Evolutionary conservation across 2,888 invertebrate species (phyloP).

Genomic region (Rhingia rostrata): DNA sequence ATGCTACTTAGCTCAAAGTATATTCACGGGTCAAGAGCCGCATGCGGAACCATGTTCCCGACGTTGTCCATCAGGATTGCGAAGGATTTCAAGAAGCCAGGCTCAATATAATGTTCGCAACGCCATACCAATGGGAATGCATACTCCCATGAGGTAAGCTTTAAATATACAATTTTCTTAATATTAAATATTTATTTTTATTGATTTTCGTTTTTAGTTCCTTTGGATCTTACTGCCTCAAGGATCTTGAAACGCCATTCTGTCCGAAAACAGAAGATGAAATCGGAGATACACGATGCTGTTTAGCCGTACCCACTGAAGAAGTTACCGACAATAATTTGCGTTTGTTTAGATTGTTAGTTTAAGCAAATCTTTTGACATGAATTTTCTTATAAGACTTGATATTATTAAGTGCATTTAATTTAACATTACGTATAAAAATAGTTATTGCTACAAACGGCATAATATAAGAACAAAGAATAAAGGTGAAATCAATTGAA

Average conservation of each 20-base stretch:
- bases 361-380: not conserved
- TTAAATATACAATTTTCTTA: not conserved
- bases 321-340: slow-evolving; percentile 62
- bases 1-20: slow-evolving; percentile 91
- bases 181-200: not conserved
- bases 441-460: too few species aligned
- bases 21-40: slow-evolving; percentile 85
- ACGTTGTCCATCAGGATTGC: slow-evolving; percentile 87
- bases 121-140: slow-evolving; percentile 88
- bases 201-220: slow-evolving; percentile 83
- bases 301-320: slow-evolving; percentile 78
- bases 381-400: slow-evolving; percentile 45
- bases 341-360: slow-evolving; percentile 54
- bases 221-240: slow-evolving; percentile 88
- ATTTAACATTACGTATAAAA: not conserved
- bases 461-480: too few species aligned
- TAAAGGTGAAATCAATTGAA: too few species aligned
- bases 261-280: slow-evolving; percentile 85
- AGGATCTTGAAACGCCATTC: slow-evolving; percentile 87
- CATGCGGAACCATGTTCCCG: slow-evolving; percentile 89
- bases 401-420: slow-evolving; percentile 28
- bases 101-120: slow-evolving; percentile 84
- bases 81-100: slow-evolving; percentile 78
- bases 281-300: slow-evolving; percentile 88
- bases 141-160: slow-evolving; percentile 87